phyloP scores from a whole-genome alignment of 2,113 vertebrate genomes.

The Pao palembangensis region DNA sequence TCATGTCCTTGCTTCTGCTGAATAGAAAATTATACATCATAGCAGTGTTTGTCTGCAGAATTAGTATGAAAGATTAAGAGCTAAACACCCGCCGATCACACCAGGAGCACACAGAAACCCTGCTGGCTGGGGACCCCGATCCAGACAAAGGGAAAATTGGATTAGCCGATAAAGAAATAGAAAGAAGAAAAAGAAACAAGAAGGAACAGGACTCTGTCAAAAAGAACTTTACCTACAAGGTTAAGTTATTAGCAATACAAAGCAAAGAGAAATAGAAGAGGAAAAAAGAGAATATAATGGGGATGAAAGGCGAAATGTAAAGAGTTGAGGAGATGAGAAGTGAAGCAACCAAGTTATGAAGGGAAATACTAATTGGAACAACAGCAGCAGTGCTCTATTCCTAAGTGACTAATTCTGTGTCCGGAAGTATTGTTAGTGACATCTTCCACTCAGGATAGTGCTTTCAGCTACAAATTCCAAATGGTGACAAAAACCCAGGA shows the following conservation, averaged over 20 bases:
- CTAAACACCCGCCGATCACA: conserved; percentile 69
- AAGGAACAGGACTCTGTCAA: conserved; percentile 8
- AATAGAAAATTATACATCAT: conserved; percentile 58
- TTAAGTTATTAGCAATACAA: background rate
- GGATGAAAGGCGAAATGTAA: conserved; percentile 51
- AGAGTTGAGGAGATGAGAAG: conserved; percentile 29
- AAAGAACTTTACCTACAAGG: conserved; percentile 31
- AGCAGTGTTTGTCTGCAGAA: conserved; percentile 66
- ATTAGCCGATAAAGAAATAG: conserved; percentile 1
- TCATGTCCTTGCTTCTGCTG: conserved; percentile 50
- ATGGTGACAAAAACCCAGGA: conserved; percentile 44
- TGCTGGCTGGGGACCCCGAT: conserved; percentile 51
- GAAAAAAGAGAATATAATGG: conserved; percentile 43
- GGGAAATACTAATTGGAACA: conserved; percentile 68
- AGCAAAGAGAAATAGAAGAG: conserved; percentile 11
- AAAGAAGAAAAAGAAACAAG: background rate
- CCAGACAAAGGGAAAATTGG: conserved; percentile 15
- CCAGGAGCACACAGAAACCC: conserved; percentile 39
- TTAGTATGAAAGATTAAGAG: conserved; percentile 74
- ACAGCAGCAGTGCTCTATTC: conserved; percentile 58
- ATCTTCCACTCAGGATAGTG: conserved; percentile 42
- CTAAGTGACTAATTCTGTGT: conserved; percentile 60
- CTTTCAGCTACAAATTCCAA: conserved; percentile 43
- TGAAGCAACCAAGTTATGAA: conserved; percentile 50
- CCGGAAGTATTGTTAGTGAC: conserved; percentile 62